Evolutionary conservation across 2,113 vertebrate species (phyloP).

Genomic region (Pomatostomus ruficeps): DNA sequence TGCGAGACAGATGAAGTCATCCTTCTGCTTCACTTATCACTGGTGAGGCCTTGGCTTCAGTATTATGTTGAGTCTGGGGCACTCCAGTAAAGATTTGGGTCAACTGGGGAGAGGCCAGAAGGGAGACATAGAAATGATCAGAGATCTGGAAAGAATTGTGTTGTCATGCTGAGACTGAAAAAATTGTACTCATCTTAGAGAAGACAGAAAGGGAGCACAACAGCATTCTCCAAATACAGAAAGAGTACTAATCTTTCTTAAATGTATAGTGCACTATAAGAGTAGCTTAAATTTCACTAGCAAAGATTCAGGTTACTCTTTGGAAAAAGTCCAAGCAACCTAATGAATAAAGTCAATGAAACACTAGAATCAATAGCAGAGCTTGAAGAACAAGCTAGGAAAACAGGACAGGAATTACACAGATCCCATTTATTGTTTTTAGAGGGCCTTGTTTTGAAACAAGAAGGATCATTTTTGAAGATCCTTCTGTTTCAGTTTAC

Average conservation of each 20-base stretch:
- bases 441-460: neutral
- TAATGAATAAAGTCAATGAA: neutral
- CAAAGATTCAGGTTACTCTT: neutral
- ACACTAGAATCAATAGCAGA: neutral
- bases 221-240: neutral
- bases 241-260: neutral
- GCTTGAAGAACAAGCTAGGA: neutral
- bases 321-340: neutral
- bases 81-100: neutral
- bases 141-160: neutral
- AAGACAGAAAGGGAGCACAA: neutral
- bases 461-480: neutral
- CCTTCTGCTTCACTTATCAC: constrained; percentile 23
- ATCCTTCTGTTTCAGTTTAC: neutral
- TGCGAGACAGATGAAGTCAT: constrained; percentile 48
- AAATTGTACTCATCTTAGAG: neutral
- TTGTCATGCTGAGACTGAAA: neutral
- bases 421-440: neutral
- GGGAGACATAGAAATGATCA: neutral
- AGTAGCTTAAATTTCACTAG: neutral
- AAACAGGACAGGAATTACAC: neutral
- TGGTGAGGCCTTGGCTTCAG: neutral
- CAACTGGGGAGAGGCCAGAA: neutral
- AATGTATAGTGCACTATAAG: neutral
- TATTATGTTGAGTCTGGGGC: neutral